Percentiles rank a stretch among this genome's conserved stretches.
phyloP scores from a whole-genome alignment of 2,113 vertebrate genomes.

The Microtus pennsylvanicus region DNA sequence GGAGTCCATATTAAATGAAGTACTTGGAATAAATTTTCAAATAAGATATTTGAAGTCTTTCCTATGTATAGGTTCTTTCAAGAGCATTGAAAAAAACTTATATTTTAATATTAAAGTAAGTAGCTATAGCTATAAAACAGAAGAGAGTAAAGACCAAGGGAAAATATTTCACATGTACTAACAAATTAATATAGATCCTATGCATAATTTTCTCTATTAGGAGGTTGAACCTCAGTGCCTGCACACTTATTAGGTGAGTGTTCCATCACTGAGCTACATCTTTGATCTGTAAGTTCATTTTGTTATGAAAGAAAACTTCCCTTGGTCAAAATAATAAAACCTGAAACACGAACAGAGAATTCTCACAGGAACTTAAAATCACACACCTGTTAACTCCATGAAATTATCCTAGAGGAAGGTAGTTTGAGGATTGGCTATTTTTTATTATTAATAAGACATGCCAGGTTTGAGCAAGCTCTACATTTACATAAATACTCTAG shows the following conservation, averaged over 20 bases:
- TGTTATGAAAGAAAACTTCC: constrained; percentile 2
- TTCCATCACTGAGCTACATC: neutral
- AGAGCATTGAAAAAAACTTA: neutral
- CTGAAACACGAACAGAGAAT: constrained; percentile 8
- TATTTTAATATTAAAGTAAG: constrained; percentile 42
- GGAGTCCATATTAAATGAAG: neutral
- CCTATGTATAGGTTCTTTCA: neutral
- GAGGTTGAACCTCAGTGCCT: neutral
- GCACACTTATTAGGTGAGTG: neutral
- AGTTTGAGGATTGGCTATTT: neutral
- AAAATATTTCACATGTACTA: neutral
- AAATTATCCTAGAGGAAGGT: neutral
- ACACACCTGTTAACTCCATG: neutral
- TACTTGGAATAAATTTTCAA: neutral
- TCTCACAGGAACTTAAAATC: constrained; percentile 25
- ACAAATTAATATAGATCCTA: neutral
- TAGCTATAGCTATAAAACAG: neutral
- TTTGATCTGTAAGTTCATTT: neutral
- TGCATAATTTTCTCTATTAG: neutral
- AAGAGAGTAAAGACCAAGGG: neutral
- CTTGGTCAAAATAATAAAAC: neutral
- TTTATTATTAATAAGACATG: constrained; percentile 29
- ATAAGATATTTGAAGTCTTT: constrained; percentile 25
- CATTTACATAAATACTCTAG: neutral
- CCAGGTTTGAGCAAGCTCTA: neutral